Evolutionary conservation across 2,113 vertebrate genomes (phyloP), one percentile per base, ranked within the genome.

Genomic region (Rhizomys pruinosus): DNA sequence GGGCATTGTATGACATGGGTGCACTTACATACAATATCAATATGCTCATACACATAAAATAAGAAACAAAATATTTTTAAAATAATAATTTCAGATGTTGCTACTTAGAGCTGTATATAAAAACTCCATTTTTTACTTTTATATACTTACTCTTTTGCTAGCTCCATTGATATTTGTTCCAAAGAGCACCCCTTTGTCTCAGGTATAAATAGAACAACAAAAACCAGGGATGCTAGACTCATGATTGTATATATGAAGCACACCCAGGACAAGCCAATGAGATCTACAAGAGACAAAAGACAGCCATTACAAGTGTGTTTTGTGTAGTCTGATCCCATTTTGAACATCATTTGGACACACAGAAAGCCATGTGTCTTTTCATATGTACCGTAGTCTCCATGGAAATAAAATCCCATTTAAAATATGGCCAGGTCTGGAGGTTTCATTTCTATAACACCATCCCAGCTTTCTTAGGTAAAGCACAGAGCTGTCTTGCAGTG

Each of bases 101-200:
- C 68, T 44, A 81, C 55, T 82, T 84, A 34, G 17, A n/a, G n/a
- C 0, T 0, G 0, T 1, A 39, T 15, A 55, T 63, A 94, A 96
- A 94, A 89, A 22, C 61, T 87, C 7, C 4, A 2, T 82, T 82
- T 96, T 37, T n/a, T n/a, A n/a, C n/a, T n/a, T n/a, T n/a, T n/a
- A 1, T 69, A 25, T 94, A 97, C 98, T 99, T 97, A 99, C 99
- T 98, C 98, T 98, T 98, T 99, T 37, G 99, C 98, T 63, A 99
- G 98, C 90, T 99, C 98, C 98, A 98, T 98, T 10, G 99, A 99
- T 97, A 99, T 99, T 97, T 99, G 98, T 97, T 99, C 99, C 97
- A 99, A 98, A 5, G 99, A 98, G 47, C 98, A 98, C 76, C 99
- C 99, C 96, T 99, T 99, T 1, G 99, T 99, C 97, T 99, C 99